Evolutionary conservation across 23 tunicate genomes (phyloP), one percentile per base, ranked within the genome.

Genomic region (Ascidia mentula): DNA sequence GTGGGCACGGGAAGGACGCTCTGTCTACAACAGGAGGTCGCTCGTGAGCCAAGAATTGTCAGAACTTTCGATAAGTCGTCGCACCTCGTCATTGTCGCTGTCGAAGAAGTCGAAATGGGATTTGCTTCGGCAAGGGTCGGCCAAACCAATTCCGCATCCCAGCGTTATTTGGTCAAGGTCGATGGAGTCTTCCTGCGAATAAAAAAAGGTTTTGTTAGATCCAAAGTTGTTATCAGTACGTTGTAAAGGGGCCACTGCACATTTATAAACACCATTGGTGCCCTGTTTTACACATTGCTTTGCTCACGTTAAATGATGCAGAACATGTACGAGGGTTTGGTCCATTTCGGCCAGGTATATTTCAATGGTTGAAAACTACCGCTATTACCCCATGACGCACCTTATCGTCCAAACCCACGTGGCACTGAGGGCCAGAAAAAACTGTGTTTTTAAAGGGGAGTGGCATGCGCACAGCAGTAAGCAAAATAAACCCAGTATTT

Each of bases 91-190:
- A 31, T 36, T 77, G 72, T 71, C 69, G 40, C 33, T 32, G 78
- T 77, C 75, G 34, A 81, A 79, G 40, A 77, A 70, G 22, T 85
- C 89, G 65, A 85, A 85, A 37, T 85, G 89, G 20, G 89, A 85
- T 36, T 85, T 72, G 34, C 42, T 24, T 40, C 69, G 77, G 26
- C 72, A 69, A 32, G 89, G 82, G 38, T 85, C 89, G 9, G 89
- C 77, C 60, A 61, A 34, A 4, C 38, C 72, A 7, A 77, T 85
- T 17, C 72, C 72, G 37, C 77, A 40, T 0, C 82, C 81, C 69
- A 85, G 39, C 5, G 78, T 85, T 8, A 85, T 85, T 36, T 77
- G 89, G 69, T 76, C 75, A 12, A 84, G 40, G 36, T 85, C 89
- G 35, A 77, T 71, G 53, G 20, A 45, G 82, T 7, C 34, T 35